Conservation (phyloP, 2,797 vertebrate species). For the Notoglanidium macrostoma region DNA sequence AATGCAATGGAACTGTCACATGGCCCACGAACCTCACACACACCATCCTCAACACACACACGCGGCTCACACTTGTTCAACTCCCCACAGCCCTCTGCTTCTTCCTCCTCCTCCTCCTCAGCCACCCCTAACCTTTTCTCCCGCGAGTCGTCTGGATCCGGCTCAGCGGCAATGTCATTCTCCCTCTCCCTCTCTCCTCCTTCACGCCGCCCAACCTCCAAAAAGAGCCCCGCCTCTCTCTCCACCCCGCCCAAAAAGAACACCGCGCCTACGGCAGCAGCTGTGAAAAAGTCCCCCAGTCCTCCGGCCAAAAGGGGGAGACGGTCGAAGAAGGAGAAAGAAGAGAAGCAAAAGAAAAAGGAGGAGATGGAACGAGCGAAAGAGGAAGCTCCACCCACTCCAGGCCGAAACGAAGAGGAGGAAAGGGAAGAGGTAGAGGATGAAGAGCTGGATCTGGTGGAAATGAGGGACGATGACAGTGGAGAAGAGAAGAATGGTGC, state of each 20-base stretch:
- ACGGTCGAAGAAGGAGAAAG: slow-evolving; percentile 71
- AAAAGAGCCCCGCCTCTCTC: slow-evolving; percentile 52
- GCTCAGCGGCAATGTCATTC: slow-evolving; percentile 70
- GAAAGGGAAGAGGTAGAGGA: slow-evolving; percentile 69
- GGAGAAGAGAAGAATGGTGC: slow-evolving; percentile 73
- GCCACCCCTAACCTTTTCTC: slow-evolving; percentile 67
- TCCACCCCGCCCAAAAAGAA: slow-evolving; percentile 47
- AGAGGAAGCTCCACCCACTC: slow-evolving; percentile 73
- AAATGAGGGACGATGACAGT: slow-evolving; percentile 45
- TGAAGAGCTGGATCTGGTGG: slow-evolving; percentile 61
- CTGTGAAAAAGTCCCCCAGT: slow-evolving; percentile 49
- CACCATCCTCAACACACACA: slow-evolving; percentile 62
- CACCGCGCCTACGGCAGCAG: slow-evolving; percentile 43
- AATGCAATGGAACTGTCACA: slow-evolving; percentile 75
- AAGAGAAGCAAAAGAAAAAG: slow-evolving; percentile 64
- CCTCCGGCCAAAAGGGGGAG: slow-evolving; percentile 67
- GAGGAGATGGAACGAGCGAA: slow-evolving; percentile 58
- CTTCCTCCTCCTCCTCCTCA: slow-evolving; percentile 56
- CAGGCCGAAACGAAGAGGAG: slow-evolving; percentile 70
- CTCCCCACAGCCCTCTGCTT: slow-evolving; percentile 39
- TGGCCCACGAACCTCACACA: slow-evolving; percentile 58
- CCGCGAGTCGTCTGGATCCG: slow-evolving; percentile 63
- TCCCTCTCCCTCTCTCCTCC: slow-evolving; percentile 74
- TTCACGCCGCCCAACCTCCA: slow-evolving; percentile 53
- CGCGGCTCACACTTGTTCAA: slow-evolving; percentile 32